Conservation (phyloP, 2,888 invertebrate genomes). For the Apotomis betuletana region DNA sequence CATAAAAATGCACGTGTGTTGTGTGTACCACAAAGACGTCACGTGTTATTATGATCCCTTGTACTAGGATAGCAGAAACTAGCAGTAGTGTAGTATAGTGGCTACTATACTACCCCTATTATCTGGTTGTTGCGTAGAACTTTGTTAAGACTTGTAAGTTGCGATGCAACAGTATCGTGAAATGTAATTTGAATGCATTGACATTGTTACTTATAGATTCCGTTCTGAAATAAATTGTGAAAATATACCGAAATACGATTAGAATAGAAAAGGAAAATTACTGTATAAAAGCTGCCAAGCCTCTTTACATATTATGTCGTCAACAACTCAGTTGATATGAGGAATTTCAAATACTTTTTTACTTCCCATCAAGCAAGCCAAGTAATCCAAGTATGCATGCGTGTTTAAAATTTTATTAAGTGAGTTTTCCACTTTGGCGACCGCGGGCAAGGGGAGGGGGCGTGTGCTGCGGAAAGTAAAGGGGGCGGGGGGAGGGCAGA, state of each 20-base stretch:
- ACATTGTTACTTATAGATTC: no score
- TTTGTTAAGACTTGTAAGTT: no score
- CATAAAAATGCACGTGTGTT: constrained; percentile 21
- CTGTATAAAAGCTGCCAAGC: no score
- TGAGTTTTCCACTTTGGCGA: constrained; percentile 37
- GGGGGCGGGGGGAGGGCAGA: constrained; percentile 24
- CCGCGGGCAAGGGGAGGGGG: constrained; percentile 1
- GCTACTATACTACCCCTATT: not conserved
- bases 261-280: no score
- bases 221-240: no score
- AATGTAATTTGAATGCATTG: no score
- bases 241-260: no score
- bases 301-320: no score
- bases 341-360: constrained; percentile 1
- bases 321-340: not conserved
- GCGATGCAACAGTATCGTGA: no score
- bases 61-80: constrained; percentile 45
- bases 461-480: not conserved
- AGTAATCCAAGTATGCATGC: constrained; percentile 34
- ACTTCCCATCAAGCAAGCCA: constrained; percentile 15
- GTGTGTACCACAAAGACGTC: constrained; percentile 9
- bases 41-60: constrained; percentile 34
- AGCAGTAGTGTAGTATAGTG: constrained; percentile 23
- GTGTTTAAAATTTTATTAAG: constrained; percentile 47
- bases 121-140: not conserved